phyloP scores from a whole-genome alignment of 2,888 invertebrate genomes.

The Ophioninae sp. region DNA sequence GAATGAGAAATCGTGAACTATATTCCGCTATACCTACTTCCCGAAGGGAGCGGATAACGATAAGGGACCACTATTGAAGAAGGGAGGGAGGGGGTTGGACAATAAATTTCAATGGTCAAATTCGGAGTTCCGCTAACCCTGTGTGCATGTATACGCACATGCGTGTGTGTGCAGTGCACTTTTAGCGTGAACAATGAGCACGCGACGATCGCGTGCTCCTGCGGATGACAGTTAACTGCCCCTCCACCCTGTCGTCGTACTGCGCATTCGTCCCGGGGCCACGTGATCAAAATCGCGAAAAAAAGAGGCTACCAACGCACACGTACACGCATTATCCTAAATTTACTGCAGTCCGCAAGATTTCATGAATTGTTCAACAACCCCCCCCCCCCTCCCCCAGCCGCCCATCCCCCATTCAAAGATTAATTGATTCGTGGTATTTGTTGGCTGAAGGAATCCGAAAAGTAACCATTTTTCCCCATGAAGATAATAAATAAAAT shows the following conservation, averaged over 20 bases:
- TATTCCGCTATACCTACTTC: not conserved
- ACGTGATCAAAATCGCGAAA: constrained; percentile 20
- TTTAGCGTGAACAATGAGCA: constrained; percentile 56
- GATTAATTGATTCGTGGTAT: too few species aligned
- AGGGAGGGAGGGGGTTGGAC: too few species aligned
- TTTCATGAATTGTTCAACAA: not conserved
- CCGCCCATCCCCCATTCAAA: too few species aligned
- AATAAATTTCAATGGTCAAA: constrained; percentile 19
- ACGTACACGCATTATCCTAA: not conserved
- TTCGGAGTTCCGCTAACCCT: too few species aligned
- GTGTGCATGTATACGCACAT: constrained; percentile 5
- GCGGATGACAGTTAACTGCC: constrained; percentile 65
- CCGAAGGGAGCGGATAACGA: not conserved
- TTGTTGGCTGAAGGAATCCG: too few species aligned
- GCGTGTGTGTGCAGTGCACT: not conserved
- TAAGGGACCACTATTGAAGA: too few species aligned
- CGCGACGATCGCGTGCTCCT: constrained; percentile 63
- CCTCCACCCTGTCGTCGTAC: not conserved
- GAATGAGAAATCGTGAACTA: not conserved
- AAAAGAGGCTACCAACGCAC: constrained; percentile 11
- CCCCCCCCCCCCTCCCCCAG: too few species aligned
- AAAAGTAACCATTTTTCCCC: too few species aligned
- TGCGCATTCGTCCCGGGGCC: not conserved
- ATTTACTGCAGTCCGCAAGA: not conserved
- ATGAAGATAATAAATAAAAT: too few species aligned